These are phyloP conservation scores for Cinclus cinclus DNA, from an alignment of 2,113 vertebrate genomes.

Conservation along the genomic window DNA sequence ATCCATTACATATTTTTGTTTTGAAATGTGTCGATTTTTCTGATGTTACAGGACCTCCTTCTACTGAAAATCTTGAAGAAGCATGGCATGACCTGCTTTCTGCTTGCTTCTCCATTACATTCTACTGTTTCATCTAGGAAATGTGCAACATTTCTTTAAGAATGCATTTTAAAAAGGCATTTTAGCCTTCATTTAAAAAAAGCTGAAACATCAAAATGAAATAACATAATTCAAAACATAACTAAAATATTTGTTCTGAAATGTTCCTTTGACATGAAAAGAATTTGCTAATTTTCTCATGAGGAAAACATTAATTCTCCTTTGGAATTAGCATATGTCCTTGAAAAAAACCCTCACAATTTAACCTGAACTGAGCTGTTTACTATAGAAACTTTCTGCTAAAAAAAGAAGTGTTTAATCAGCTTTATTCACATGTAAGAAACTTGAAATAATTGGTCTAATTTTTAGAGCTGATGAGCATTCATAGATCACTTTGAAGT, in stretches of 20 bases:
- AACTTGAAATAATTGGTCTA: constrained; percentile 49
- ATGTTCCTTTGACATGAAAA: constrained; percentile 62
- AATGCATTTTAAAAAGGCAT: background rate
- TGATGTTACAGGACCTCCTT: background rate
- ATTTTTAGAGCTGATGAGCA: constrained; percentile 23
- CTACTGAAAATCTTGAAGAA: background rate
- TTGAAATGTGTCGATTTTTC: background rate
- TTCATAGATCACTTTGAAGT: constrained; percentile 38
- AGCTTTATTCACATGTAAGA: constrained; percentile 42
- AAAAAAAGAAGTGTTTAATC: constrained; percentile 41
- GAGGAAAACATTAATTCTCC: constrained; percentile 10
- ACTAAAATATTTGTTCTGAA: constrained; percentile 65
- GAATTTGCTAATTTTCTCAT: constrained; percentile 48
- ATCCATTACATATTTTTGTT: background rate
- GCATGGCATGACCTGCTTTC: background rate
- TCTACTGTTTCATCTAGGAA: background rate
- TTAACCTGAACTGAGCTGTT: background rate
- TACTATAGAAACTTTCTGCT: constrained; percentile 6
- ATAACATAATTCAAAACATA: constrained; percentile 64
- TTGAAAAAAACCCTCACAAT: background rate
- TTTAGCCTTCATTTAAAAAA: background rate
- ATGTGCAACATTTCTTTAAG: background rate
- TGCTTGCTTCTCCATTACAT: background rate
- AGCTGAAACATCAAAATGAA: constrained; percentile 42
- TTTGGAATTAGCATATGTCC: constrained; percentile 12